These are phyloP conservation scores for Lithophane socia DNA, from an alignment of 2,888 invertebrate species.

Conservation along the genomic window DNA sequence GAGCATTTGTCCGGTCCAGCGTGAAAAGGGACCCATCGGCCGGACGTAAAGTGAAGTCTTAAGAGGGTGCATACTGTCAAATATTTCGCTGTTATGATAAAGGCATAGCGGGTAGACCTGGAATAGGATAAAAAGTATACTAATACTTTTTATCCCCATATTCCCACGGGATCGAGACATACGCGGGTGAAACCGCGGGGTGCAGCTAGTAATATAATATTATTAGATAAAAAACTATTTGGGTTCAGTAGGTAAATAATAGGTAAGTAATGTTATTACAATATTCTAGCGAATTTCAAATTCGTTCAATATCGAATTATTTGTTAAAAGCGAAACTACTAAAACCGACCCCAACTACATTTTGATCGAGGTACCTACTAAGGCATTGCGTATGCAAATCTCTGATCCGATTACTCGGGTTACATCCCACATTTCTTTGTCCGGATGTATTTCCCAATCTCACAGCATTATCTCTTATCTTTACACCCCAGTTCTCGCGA, in stretches of 20 bases:
- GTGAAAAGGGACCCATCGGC: conserved; percentile 69
- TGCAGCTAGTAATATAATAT: too few species aligned
- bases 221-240: background rate
- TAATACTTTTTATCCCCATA: too few species aligned
- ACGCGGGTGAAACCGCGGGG: too few species aligned
- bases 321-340: background rate
- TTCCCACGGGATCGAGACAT: too few species aligned
- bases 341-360: background rate
- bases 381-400: conserved; percentile 45
- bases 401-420: conserved; percentile 30
- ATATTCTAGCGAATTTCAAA: background rate
- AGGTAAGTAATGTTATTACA: background rate
- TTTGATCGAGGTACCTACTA: background rate
- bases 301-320: background rate
- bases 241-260: background rate
- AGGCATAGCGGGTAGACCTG: too few species aligned
- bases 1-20: conserved; percentile 70
- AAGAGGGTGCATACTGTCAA: background rate
- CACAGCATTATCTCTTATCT: conserved; percentile 31
- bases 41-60: conserved; percentile 67
- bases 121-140: too few species aligned
- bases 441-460: conserved; percentile 46
- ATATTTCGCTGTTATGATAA: background rate
- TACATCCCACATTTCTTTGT: conserved; percentile 51
- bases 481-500: conserved; percentile 28